Evolutionary conservation across 2,113 vertebrate species (phyloP).

Genomic region (Tragulus kanchil): DNA sequence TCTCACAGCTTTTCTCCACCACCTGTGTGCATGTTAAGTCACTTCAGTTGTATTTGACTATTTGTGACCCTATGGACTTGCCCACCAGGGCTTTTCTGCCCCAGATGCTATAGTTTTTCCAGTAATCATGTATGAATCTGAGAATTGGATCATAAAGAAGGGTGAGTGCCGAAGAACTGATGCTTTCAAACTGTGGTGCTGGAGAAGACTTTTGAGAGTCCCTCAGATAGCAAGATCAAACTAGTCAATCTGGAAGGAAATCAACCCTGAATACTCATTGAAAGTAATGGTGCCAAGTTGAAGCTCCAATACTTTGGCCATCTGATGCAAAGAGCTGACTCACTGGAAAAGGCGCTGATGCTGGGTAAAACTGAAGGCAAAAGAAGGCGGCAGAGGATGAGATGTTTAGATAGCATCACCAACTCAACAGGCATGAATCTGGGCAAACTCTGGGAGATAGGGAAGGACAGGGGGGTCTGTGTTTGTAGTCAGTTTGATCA

Average conservation of each 20-base stretch:
- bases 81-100: neutral
- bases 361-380: neutral
- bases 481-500: neutral
- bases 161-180: neutral
- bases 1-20: neutral
- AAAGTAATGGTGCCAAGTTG: neutral
- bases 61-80: no score
- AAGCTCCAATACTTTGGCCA: neutral
- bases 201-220: neutral
- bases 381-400: neutral
- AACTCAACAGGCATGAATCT: neutral
- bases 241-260: neutral
- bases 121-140: neutral
- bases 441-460: neutral
- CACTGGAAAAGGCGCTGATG: neutral
- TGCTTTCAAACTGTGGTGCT: neutral
- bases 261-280: neutral
- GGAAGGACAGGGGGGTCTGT: neutral
- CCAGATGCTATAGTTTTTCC: neutral
- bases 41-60: neutral
- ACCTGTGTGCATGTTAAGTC: neutral
- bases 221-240: neutral
- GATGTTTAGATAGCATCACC: neutral
- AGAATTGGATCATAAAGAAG: neutral
- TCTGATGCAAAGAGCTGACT: neutral